These are phyloP conservation scores for Phlogophora meticulosa DNA, from an alignment of 2,888 invertebrate species.

Conservation along the genomic window DNA sequence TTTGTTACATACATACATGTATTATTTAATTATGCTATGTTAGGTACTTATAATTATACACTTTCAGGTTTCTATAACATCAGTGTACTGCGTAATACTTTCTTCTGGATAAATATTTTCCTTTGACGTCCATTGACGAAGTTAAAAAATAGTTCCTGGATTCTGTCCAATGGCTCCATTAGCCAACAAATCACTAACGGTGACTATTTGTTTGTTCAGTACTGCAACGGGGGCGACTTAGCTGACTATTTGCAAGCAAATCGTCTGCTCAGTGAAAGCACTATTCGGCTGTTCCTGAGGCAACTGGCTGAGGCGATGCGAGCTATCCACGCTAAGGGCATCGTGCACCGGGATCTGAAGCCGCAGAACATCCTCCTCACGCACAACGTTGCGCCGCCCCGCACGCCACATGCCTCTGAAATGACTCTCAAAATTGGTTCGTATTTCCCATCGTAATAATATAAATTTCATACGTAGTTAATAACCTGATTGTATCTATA, in stretches of 20 bases:
- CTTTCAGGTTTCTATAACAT: no score
- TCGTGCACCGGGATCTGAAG: slow-evolving; percentile 99
- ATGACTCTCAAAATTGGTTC: slow-evolving; percentile 98
- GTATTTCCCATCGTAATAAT: slow-evolving; percentile 35
- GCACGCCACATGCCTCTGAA: slow-evolving; percentile 94
- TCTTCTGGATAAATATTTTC: slow-evolving; percentile 16
- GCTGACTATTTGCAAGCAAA: slow-evolving; percentile 99
- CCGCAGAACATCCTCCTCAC: slow-evolving; percentile 99
- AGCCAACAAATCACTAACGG: slow-evolving; percentile 52
- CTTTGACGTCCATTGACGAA: slow-evolving; percentile 58
- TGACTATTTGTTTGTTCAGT: slow-evolving; percentile 91
- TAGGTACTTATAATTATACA: not conserved
- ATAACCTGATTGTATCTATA: slow-evolving; percentile 8
- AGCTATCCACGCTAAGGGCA: slow-evolving; percentile 98
- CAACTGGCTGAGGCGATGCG: slow-evolving; percentile 99
- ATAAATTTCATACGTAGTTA: not conserved
- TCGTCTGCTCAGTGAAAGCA: slow-evolving; percentile 99
- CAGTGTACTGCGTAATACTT: slow-evolving; percentile 24
- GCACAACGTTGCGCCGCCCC: slow-evolving; percentile 92
- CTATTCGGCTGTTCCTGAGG: slow-evolving; percentile 97
- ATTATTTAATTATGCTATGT: no score
- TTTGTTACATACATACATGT: no score
- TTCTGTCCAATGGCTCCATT: slow-evolving; percentile 59
- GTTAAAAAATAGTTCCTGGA: slow-evolving; percentile 53
- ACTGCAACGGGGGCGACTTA: slow-evolving; percentile 99